Evolutionary conservation across 2,113 vertebrate genomes (phyloP), one percentile per base, ranked within the genome.

Genomic region (Raja brachyura): DNA sequence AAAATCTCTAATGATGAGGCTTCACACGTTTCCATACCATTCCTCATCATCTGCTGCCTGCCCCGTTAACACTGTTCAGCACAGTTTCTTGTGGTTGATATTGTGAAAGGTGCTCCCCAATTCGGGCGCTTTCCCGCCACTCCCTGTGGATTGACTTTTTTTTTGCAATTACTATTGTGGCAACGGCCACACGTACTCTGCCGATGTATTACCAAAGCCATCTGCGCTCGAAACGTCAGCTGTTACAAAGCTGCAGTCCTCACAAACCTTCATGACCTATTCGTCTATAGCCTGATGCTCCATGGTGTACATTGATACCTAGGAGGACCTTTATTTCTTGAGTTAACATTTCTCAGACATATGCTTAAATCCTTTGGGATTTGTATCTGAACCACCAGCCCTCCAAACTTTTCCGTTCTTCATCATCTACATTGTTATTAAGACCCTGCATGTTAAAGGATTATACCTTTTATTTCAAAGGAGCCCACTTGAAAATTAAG

Each of bases 401-500:
- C 22, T 20, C 6, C 79, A 16, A 1, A 8, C 18, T 18, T 18
- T 20, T 48, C 0, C 4, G 9, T 48, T 81, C 78, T 48, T 18
- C 39, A 48, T 48, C 39, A 48, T 48, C 39, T 48, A 48, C 39
- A 48, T 48, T 48, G 0, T 48, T 3, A 48, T 48, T 48, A 48
- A 48, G 39, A 48, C 39, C 39, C 39, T 48, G 39, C 39, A 83
- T 18, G 31, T 31, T 88, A 18, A 63, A 31, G 59, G n/a, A 93
- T 93, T 93, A 28, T 13, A 76, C 10, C 93, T 68, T 76, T 59
- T 75, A 75, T 95, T 31, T 94, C n/a, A 2, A 94, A 99, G 99
- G 99, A 94, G 97, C 98, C 31, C 98, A 98, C 79, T 94, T 99
- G 75, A 94, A 97, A 93, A 95, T 99, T 93, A 96, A 97, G 94